phyloP scores from a whole-genome alignment of 2,888 invertebrate species.

The Arrhopalites spinosus region DNA sequence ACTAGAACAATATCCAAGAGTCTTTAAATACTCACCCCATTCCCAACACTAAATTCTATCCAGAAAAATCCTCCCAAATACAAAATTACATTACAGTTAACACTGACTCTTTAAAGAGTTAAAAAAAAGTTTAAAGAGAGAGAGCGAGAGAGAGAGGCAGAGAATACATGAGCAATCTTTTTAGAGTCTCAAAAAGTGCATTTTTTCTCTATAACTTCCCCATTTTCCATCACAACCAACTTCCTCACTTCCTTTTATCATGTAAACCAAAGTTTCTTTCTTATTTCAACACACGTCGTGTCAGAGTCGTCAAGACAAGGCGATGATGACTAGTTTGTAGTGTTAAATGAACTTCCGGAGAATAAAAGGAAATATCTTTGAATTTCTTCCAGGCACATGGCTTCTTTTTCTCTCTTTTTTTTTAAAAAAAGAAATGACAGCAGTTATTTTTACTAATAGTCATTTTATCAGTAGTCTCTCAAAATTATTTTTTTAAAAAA shows the following conservation, averaged over 20 bases:
- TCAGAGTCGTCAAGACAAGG: neutral
- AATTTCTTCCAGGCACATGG: constrained; percentile 20
- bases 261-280: constrained; percentile 26
- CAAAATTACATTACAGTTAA: too few species aligned
- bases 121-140: too few species aligned
- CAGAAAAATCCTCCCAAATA: too few species aligned
- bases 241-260: constrained; percentile 32
- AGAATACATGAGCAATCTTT: too few species aligned
- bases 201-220: constrained; percentile 14
- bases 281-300: neutral
- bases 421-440: neutral
- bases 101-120: too few species aligned
- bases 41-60: too few species aligned
- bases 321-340: neutral
- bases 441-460: neutral
- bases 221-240: neutral
- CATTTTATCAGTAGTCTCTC: neutral
- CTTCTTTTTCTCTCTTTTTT: too few species aligned
- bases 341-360: constrained; percentile 33
- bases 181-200: neutral
- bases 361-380: neutral
- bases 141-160: too few species aligned
- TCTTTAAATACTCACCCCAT: neutral
- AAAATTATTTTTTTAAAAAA: neutral
- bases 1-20: constrained; percentile 35